These are phyloP conservation scores for Antitype chi DNA, from an alignment of 2,888 invertebrate genomes.

Conservation along the genomic window DNA sequence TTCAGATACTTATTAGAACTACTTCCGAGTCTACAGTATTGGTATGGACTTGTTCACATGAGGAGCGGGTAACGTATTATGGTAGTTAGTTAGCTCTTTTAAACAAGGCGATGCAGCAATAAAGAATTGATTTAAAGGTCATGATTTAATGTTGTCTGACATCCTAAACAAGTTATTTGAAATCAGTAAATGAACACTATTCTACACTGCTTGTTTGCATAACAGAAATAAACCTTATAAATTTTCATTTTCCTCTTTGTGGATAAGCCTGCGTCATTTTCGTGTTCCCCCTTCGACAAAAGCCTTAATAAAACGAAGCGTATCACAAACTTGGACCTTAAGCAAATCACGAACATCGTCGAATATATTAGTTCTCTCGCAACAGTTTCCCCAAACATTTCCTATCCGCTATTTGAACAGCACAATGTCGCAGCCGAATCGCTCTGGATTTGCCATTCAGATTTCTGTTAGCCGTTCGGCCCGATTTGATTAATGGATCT, in stretches of 20 bases:
- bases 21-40: conserved; percentile 62
- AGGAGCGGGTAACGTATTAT: conserved; percentile 4
- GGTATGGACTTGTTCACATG: conserved; percentile 27
- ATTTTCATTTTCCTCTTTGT: not conserved
- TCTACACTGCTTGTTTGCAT: not conserved
- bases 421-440: conserved; percentile 38
- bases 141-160: not conserved
- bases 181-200: not conserved
- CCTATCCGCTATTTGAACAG: conserved; percentile 34
- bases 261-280: not conserved
- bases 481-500: conserved; percentile 82
- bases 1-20: conserved; percentile 77
- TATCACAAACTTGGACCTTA: not conserved
- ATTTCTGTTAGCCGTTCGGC: conserved; percentile 81
- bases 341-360: not conserved
- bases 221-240: conserved; percentile 9
- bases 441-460: conserved; percentile 81
- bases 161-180: not conserved
- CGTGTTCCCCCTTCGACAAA: not conserved
- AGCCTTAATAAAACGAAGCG: not conserved
- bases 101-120: not conserved
- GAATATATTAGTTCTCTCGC: not conserved
- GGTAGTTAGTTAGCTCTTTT: not conserved
- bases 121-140: not conserved
- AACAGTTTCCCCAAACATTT: conserved; percentile 23